Percentiles rank a stretch among this genome's conserved stretches.
phyloP scores from a whole-genome alignment of 92 coral and sea anemone species.

The Heteractis magnifica region DNA sequence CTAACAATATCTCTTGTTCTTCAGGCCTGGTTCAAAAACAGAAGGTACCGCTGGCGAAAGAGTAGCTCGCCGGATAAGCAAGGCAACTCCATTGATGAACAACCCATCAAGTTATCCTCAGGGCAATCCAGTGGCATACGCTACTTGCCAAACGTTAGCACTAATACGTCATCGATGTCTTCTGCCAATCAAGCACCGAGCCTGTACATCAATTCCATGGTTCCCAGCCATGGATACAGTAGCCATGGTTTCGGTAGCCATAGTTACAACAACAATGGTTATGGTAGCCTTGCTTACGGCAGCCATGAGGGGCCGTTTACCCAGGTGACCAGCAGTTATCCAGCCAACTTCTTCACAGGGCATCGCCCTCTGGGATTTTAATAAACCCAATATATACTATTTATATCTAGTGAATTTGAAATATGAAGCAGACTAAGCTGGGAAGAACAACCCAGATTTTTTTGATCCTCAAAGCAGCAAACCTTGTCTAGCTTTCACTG shows the following conservation, averaged over 20 bases:
- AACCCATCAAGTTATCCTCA: not conserved
- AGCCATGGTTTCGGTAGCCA: conserved; percentile 6
- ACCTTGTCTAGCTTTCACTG: too few relatives aligned
- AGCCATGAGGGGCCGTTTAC: not conserved
- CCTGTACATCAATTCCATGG: not conserved
- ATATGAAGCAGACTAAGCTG: too few relatives aligned
- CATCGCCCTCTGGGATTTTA: not conserved
- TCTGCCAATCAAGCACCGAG: not conserved
- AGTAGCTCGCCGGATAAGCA: not conserved
- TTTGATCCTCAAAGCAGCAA: too few relatives aligned
- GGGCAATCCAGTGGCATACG: not conserved
- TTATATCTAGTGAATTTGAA: too few relatives aligned
- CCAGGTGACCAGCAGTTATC: not conserved
- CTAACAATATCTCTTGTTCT: not conserved
- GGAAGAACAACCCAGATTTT: too few relatives aligned
- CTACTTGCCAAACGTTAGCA: not conserved
- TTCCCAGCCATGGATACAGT: not conserved
- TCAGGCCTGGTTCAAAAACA: conserved; percentile 29
- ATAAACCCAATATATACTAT: not conserved
- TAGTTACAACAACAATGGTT: conserved; percentile 6
- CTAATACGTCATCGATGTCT: not conserved
- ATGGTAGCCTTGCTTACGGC: not conserved
- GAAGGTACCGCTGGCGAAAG: conserved; percentile 31
- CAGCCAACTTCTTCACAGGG: not conserved
- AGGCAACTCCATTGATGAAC: not conserved